Percentiles rank a stretch among this genome's conserved stretches.
phyloP scores from a whole-genome alignment of 2,113 vertebrate genomes.

The Picathartes gymnocephalus region DNA sequence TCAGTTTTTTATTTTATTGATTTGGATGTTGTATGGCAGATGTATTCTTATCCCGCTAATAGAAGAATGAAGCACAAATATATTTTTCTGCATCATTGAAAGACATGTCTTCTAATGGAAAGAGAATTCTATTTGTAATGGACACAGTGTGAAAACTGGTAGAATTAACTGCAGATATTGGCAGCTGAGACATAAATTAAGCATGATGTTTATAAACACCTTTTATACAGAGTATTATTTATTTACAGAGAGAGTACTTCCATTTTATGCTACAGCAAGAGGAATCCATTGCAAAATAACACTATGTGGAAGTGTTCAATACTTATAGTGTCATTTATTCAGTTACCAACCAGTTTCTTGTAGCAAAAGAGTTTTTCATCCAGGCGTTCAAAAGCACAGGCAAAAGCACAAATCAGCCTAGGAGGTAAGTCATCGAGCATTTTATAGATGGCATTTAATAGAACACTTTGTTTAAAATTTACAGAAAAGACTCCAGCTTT shows the following conservation, averaged over 20 bases:
- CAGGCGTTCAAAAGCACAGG: not conserved
- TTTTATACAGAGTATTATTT: not conserved
- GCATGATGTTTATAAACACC: not conserved
- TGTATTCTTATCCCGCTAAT: not conserved
- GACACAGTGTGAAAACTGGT: not conserved
- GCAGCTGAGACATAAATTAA: not conserved
- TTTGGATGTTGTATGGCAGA: not conserved
- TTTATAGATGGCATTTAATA: constrained; percentile 20
- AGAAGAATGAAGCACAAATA: not conserved
- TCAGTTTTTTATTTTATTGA: not conserved
- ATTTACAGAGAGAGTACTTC: not conserved
- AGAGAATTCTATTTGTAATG: not conserved
- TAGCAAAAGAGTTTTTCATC: not conserved
- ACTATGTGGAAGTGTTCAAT: not conserved
- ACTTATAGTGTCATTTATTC: not conserved
- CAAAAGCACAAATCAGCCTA: not conserved
- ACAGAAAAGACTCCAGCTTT: not conserved
- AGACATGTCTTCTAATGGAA: not conserved
- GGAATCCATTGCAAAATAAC: not conserved
- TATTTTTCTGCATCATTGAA: not conserved
- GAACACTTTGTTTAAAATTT: not conserved
- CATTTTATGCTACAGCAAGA: not conserved
- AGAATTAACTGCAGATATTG: not conserved
- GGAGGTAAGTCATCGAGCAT: not conserved
- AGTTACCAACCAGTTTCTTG: not conserved